These are phyloP conservation scores for Drosophila austrosaltans DNA, from an alignment of 2,888 invertebrate species.

Conservation along the genomic window DNA sequence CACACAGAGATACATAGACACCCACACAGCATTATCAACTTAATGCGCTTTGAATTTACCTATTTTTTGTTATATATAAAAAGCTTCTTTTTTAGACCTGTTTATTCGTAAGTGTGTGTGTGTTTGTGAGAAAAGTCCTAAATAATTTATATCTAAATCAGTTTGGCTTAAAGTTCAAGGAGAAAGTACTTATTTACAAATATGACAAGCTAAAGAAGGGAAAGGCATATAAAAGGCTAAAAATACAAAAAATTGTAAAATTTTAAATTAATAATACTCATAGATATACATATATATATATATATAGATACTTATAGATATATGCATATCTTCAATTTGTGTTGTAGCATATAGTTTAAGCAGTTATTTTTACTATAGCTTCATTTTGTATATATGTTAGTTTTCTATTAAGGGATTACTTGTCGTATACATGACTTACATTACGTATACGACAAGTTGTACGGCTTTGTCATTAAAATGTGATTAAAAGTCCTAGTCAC, in stretches of 20 bases:
- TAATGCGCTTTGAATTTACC: constrained; percentile 60
- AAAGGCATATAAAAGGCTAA: background rate
- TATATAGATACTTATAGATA: too few species aligned
- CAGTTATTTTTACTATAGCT: too few species aligned
- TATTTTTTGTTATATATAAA: constrained; percentile 13
- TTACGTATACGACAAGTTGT: too few species aligned
- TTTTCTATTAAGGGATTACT: too few species aligned
- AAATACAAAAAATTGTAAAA: background rate
- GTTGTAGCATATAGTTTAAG: too few species aligned
- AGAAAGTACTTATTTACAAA: background rate
- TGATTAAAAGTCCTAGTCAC: too few species aligned
- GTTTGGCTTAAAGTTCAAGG: background rate
- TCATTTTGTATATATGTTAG: too few species aligned
- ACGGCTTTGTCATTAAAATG: too few species aligned
- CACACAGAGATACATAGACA: background rate
- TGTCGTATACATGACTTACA: too few species aligned
- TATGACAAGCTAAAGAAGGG: background rate
- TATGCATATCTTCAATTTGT: too few species aligned
- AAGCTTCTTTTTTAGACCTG: background rate
- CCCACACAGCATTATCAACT: constrained; percentile 60
- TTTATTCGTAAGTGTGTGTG: constrained; percentile 1
- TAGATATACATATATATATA: too few species aligned
- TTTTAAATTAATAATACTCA: too few species aligned
- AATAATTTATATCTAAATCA: constrained; percentile 7
- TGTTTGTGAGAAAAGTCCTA: background rate